Evolutionary conservation across 2,888 invertebrate species (phyloP), one percentile per base, ranked within the genome.

Genomic region (Andrena camellia): DNA sequence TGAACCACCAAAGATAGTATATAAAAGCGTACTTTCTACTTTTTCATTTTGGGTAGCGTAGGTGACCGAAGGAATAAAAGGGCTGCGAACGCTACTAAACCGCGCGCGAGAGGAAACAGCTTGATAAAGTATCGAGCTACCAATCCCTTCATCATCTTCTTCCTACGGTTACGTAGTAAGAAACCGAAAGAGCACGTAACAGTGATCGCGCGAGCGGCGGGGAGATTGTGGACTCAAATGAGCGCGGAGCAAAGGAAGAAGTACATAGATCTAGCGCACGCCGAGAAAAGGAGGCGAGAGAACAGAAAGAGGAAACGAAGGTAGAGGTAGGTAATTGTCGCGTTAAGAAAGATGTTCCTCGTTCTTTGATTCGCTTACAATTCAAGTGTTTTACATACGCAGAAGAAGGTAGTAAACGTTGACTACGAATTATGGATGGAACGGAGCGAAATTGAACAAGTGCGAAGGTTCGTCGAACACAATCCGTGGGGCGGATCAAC

Each of bases 101-200:
- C 20, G 20, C 48, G 62, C 6, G 0, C 0, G n/a, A 52, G 13
- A 6, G 23, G 23, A 8, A 75, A 52, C 23, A 76, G 78, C 50
- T 20, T 10, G 1, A 20, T 62, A 2, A 68, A 71, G 17, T 72
- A 71, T 10, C 84, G 90, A 1, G 81, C 90, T 0, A 92, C 93
- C 6, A 94, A 94, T 84, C 94, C 94, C 0, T 94, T 93, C 64
- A 85, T 94, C 29, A 89, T 93, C 2, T 94, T 94, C 74, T 93
- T 90, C 35, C 79, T 93, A 62, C 84, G 90, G 42, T 76, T 94
- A 59, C 89, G 91, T 2, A 89, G 87, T 8, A 91, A 90, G 52
- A 89, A 91, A 26, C 93, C 93, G 0, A 88, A 88, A 2, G 86
- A 90, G 6, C 90, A 57, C 3, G 92, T 93, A 3, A 90, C 92